Evolutionary conservation across 2,113 vertebrate species (phyloP).

Genomic region (Siniperca chuatsi): DNA sequence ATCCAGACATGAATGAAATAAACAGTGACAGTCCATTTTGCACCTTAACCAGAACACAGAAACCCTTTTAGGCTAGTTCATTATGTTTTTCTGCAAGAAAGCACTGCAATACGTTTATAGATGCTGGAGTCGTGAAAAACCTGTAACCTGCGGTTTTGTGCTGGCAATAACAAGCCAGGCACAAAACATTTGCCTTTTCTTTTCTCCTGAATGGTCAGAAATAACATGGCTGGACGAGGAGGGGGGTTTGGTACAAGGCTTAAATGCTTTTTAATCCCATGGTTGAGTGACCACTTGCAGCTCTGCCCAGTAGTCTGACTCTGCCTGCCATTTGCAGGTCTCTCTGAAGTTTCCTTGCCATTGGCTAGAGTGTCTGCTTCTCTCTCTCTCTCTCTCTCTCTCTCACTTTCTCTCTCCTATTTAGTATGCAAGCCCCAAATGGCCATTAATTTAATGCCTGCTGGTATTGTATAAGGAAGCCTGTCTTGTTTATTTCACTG

Average conservation of each 20-base stretch:
- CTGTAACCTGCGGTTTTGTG: slow-evolving; percentile 66
- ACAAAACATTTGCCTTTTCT: slow-evolving; percentile 64
- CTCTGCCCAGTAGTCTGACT: slow-evolving; percentile 71
- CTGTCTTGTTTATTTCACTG: slow-evolving; percentile 61
- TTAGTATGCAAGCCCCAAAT: slow-evolving; percentile 71
- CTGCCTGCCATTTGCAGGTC: slow-evolving; percentile 69
- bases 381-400: neutral
- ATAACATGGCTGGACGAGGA: slow-evolving; percentile 55
- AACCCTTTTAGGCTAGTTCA: slow-evolving; percentile 82
- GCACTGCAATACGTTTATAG: slow-evolving; percentile 64
- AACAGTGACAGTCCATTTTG: slow-evolving; percentile 82
- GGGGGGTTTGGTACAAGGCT: slow-evolving; percentile 73
- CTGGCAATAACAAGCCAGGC: slow-evolving; percentile 53
- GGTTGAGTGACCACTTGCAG: slow-evolving; percentile 81
- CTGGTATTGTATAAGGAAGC: slow-evolving; percentile 61
- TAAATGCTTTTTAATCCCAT: slow-evolving; percentile 86
- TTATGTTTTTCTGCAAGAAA: slow-evolving; percentile 81
- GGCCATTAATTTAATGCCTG: slow-evolving; percentile 74
- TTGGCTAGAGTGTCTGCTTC: slow-evolving; percentile 51
- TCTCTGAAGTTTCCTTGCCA: slow-evolving; percentile 66
- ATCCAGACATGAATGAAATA: slow-evolving; percentile 77
- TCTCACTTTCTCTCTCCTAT: slow-evolving; percentile 17
- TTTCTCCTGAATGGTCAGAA: slow-evolving; percentile 70
- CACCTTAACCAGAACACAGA: slow-evolving; percentile 82
- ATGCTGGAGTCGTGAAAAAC: slow-evolving; percentile 64